Base-by-base conservation (phyloP, 1,140 invertebrate genomes). In the Chrysoperla carnea region DNA sequence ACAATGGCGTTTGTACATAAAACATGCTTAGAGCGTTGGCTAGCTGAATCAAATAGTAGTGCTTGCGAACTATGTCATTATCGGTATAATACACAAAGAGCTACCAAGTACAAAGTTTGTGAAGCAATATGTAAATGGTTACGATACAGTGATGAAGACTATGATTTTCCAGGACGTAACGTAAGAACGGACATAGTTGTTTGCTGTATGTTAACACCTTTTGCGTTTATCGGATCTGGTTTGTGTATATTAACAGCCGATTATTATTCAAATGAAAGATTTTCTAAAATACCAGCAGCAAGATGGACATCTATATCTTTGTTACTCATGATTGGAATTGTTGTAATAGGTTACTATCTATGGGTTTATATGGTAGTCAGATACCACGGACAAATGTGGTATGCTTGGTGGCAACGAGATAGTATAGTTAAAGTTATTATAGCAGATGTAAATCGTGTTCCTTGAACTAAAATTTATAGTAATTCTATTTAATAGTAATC, bases 1-100 rank as follows among this genome's bases (percentile, higher is more conserved):
- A 73, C 73, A 15, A 69, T 84, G 50, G 76, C 75, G 7, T 66
- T 72, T 42, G 71, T 82, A 23, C 80, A 83, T 59, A 56, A 70
- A 41, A 58, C 63, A 12, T 83, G 80, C 55, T 58, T 84, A 36
- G 78, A 82, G 59, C 66, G 67, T 46, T 84, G 80, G 80, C 62
- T 84, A 41, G 66, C 71, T 45, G 68, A 74, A 52, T 70, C 70
- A 6, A 68, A 67, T 43, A 67, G 68, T 9, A 67, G 65, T 29
- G 59, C 63, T 43, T 77, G 75, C 59, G 75, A 77, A 60, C 60
- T 77, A 13, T 77, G 75, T 50, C 62, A 70, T 14, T 64, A 68
- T 44, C 62, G 68, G 41, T 75, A 71, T 47, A 49, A 59, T 39
- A 66, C 65, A 7, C 55, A 61, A 50, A 48, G 59, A 41, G 51